phyloP scores from a whole-genome alignment of 2,113 vertebrate species.

The Pelvicachromis taeniatus region DNA sequence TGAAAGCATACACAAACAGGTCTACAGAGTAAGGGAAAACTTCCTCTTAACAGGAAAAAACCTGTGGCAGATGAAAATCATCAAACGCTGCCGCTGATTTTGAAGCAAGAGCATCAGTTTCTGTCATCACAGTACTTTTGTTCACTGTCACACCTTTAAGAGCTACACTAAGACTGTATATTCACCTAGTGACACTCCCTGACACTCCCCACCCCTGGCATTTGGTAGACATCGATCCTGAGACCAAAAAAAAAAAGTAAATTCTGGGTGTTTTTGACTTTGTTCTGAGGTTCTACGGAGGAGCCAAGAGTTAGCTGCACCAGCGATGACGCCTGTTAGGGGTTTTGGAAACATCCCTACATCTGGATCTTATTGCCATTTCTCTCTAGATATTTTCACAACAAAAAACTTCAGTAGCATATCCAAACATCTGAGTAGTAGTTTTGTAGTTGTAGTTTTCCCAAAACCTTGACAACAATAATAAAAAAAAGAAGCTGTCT shows the following conservation, averaged over 20 bases:
- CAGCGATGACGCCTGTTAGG: background rate
- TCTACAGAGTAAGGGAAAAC: conserved; percentile 50
- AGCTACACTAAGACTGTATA: background rate
- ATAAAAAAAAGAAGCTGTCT: fast-evolving
- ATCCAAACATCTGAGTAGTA: background rate
- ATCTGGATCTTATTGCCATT: background rate
- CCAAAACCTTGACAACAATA: background rate
- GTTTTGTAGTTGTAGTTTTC: background rate
- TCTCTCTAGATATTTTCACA: background rate
- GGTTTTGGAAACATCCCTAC: background rate
- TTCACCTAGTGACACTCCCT: background rate
- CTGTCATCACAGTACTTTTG: background rate
- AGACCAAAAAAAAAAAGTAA: fast-evolving
- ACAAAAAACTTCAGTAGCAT: background rate
- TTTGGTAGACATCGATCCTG: background rate
- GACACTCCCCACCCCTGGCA: background rate
- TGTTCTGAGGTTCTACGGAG: background rate
- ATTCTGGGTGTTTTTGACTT: background rate
- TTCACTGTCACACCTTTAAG: background rate
- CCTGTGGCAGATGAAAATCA: background rate
- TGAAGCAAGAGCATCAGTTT: background rate
- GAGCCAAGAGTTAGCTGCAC: background rate
- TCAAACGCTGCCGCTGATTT: fast-evolving
- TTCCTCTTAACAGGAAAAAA: fast-evolving
- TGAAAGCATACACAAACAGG: conserved; percentile 71